Evolutionary conservation across 2,113 vertebrate genomes (phyloP).

Genomic region (Phrynosoma blainvillii): DNA sequence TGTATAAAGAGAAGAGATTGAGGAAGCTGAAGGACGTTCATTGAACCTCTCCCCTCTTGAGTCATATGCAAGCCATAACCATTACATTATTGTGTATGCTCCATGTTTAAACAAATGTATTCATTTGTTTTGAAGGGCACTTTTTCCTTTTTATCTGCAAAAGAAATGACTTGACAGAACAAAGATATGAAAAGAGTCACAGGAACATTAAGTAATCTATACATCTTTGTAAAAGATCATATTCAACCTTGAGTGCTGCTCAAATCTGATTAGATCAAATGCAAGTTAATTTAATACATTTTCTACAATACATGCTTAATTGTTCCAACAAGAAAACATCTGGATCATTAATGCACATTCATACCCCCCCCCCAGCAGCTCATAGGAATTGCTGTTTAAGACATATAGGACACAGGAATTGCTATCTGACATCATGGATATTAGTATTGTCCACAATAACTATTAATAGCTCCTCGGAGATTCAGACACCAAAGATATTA

Average conservation of each 20-base stretch:
- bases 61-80: neutral
- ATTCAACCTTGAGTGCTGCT: constrained; percentile 33
- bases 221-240: constrained; percentile 60
- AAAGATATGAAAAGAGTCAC: constrained; percentile 16
- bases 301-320: constrained; percentile 11
- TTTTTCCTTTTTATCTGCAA: constrained; percentile 56
- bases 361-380: constrained; percentile 1
- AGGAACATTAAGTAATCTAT: constrained; percentile 38
- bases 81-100: neutral
- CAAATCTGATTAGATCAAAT: constrained; percentile 19
- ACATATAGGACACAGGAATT: neutral
- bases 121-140: constrained; percentile 45
- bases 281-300: constrained; percentile 41
- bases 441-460: neutral
- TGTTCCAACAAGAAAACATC: constrained; percentile 35
- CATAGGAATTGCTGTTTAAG: neutral
- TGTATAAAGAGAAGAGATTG: constrained; percentile 70
- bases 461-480: neutral
- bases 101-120: constrained; percentile 55
- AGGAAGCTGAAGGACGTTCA: constrained; percentile 23
- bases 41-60: constrained; percentile 37
- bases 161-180: constrained; percentile 55
- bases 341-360: constrained; percentile 19
- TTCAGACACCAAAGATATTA: neutral
- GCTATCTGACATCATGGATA: neutral